These are phyloP conservation scores for Flabesymbios commensalis DNA, from an alignment of 2,888 invertebrate species.

Conservation along the genomic window DNA sequence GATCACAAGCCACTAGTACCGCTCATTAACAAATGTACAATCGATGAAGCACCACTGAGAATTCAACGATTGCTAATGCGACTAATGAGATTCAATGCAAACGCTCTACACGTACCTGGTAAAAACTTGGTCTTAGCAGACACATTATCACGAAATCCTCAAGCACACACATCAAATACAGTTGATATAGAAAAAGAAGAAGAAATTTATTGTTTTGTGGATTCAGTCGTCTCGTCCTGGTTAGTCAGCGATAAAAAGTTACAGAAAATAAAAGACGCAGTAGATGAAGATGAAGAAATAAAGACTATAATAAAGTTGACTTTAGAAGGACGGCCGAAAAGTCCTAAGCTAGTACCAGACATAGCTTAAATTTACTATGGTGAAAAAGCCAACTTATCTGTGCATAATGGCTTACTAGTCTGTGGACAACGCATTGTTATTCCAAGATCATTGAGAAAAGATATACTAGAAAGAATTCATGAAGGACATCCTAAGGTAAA, in stretches of 20 bases:
- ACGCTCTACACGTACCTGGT: conserved; percentile 6
- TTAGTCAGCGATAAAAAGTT: no score
- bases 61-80: conserved; percentile 10
- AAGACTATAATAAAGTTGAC: no score
- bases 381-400: background rate
- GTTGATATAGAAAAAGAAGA: no score
- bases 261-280: no score
- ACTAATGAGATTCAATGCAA: conserved; percentile 9
- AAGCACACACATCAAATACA: no score
- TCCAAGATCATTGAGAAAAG: conserved; percentile 6
- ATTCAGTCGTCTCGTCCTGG: no score
- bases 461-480: conserved; percentile 28
- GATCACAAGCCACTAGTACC: conserved; percentile 15
- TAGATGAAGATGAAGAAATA: no score
- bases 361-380: background rate
- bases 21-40: conserved; percentile 1
- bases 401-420: background rate
- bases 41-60: conserved; percentile 2
- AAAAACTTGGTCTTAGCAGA: conserved; percentile 9
- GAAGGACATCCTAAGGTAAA: conserved; percentile 24
- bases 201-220: no score
- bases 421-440: conserved; percentile 2
- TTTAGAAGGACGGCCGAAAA: no score
- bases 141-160: background rate
- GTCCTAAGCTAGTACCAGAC: no score